Evolutionary conservation across 2,797 vertebrate species (phyloP).

Genomic region (Rhinatrema bivittatum): DNA sequence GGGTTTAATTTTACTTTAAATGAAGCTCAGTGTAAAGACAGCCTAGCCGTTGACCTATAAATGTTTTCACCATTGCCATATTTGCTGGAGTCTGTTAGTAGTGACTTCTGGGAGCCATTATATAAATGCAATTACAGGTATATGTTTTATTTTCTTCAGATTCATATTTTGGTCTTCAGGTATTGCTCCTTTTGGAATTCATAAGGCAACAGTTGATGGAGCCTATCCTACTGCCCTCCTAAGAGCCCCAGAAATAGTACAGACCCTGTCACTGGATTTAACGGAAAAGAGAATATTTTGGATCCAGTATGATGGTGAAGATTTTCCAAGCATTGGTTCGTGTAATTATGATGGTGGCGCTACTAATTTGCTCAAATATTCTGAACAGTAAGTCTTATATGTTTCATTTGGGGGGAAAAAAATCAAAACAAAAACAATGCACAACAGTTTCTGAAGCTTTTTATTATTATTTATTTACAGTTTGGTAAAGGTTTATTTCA

Average conservation of each 20-base stretch:
- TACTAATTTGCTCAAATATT: conserved; percentile 51
- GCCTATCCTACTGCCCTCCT: conserved; percentile 47
- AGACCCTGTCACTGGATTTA: conserved; percentile 62
- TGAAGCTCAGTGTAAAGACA: too few relatives aligned
- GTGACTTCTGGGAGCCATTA: too few relatives aligned
- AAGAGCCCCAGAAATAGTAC: conserved; percentile 49
- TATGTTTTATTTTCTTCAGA: conserved; percentile 49
- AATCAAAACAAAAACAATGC: too few relatives aligned
- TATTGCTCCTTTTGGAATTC: conserved; percentile 53
- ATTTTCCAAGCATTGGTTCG: conserved; percentile 56
- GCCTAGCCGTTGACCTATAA: too few relatives aligned
- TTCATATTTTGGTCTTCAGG: conserved; percentile 82
- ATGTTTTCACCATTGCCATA: too few relatives aligned
- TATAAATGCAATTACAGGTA: too few relatives aligned
- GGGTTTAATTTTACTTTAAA: background rate
- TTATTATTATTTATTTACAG: too few relatives aligned
- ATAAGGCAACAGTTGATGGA: conserved; percentile 52
- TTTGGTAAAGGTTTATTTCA: too few relatives aligned
- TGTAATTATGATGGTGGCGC: conserved; percentile 72
- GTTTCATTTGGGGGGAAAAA: background rate
- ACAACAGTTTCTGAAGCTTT: too few relatives aligned
- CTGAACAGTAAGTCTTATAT: conserved; percentile 55
- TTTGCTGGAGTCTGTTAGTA: too few relatives aligned
- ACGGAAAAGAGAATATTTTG: conserved; percentile 71
- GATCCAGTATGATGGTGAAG: conserved; percentile 56